Evolutionary conservation across 1,140 invertebrate species (phyloP), one percentile per base, ranked within the genome.

Genomic region (Meloidogyne floridensis): DNA sequence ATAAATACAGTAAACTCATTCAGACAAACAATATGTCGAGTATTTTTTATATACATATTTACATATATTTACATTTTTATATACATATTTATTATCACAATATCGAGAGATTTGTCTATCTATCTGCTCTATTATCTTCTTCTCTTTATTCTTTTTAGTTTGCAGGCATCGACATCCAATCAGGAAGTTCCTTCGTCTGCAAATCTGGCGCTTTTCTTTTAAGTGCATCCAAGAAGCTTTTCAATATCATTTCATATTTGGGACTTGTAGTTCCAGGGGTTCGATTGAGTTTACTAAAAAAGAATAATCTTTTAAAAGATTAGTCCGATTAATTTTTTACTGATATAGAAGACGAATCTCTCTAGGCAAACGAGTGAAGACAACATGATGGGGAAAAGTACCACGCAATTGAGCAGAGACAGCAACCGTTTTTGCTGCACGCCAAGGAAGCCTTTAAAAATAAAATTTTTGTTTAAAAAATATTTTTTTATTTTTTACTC

Each of bases 361-460:
- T 18, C 43, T 32, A 42, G 75, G 75, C 20, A 77, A 43, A 11
- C 75, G 75, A 6, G 32, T 32, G n/a, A 77, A 77, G 32, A 13
- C 43, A 43, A 54, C 8, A 42, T 56, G 42, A 32, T 56, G 43
- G 32, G 43, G 8, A 43, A 77, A 77, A 8, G 15, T 20, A 7
- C 10, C 32, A 65, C 75, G 75, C 53, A 77, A 42, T 43, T 51
- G 56, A 32, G 18, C 8, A 15, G 56, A 51, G 13, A 51, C 69
- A 13, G 56, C 53, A 54, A 77, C 43, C 53, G 56, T 54, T 9
- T 56, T 65, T 6, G 43, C 51, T 53, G 80, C 51, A 80, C 80
- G 80, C 80, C 80, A 81, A 13, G 80, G 80, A 32, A 81, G 77
- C 20, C 80, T 81, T 32, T 32, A 32, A 32, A 32, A 74, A 70